Conservation (phyloP, 2,888 invertebrate genomes). For the Micropterix aruncella region DNA sequence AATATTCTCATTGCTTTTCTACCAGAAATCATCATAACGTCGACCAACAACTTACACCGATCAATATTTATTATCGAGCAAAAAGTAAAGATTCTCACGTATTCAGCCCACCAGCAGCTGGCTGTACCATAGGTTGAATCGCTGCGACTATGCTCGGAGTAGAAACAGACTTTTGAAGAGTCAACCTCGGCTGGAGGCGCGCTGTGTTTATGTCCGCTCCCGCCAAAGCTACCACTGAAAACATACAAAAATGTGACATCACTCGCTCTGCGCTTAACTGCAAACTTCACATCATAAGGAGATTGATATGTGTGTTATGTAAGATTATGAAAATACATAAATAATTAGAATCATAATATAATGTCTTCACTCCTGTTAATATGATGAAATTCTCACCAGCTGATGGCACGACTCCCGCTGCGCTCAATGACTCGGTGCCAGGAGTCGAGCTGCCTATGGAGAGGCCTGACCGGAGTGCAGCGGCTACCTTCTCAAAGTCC, state of each 20-base stretch:
- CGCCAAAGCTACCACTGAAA: not conserved
- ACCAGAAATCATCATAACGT: no score
- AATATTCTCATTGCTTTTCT: no score
- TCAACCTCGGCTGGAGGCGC: conserved; percentile 47
- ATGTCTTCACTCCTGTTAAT: no score
- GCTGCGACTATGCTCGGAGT: conserved; percentile 76
- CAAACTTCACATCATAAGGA: no score
- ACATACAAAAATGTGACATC: not conserved
- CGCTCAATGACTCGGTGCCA: not conserved
- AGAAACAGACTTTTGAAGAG: conserved; percentile 80
- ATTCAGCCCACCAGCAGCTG: conserved; percentile 14
- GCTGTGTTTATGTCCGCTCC: conserved; percentile 20
- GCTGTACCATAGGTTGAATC: conserved; percentile 25
- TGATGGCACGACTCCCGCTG: not conserved
- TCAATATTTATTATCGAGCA: no score
- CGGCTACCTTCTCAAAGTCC: conserved; percentile 55
- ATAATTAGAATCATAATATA: no score
- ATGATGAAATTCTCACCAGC: not conserved
- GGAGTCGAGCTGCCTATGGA: not conserved
- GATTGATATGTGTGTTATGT: no score
- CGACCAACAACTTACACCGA: no score
- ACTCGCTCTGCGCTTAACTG: not conserved
- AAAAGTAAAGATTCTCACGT: not conserved
- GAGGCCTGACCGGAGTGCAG: conserved; percentile 22
- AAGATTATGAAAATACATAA: no score